Base-by-base conservation (phyloP, 1,140 invertebrate species). In the Venturia canescens region DNA sequence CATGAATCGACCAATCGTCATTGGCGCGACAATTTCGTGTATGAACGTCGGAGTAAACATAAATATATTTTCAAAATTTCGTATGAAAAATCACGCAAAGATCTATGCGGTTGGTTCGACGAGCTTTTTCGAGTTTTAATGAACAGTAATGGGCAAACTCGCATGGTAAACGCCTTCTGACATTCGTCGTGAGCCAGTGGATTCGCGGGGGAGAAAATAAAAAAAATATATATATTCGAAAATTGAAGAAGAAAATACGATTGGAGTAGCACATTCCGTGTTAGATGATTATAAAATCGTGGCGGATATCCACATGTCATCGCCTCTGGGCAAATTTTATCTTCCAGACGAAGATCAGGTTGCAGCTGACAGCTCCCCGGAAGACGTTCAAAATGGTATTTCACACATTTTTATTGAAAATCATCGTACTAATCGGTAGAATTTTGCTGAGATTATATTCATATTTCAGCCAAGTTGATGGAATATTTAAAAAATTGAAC, bases 251-350 rank as follows among this genome's bases (percentile, higher is more conserved):
- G 18, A n/a, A 53, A 53, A 18, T 53, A 53, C 50, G 16, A 53
- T 21, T 18, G 4, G 50, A 53, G 50, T 53, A 31, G 13, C 0
- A 26, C 53, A 57, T 27, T 23, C 18, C 16, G 77, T 70, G 63
- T 69, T 79, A 79, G 38, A 79, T 80, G 78, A 72, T 72, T 66
- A 29, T 44, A 50, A 71, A 57, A 31, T 27, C 67, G 48, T 26
- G 67, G 27, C 31, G 50, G 67, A 16, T 38, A 57, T 77, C 66
- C 74, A 83, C 72, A 84, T 84, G 83, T 80, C 83, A 84, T 84
- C 83, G 27, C 57, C 31, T 69, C 31, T 26, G 48, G 67, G 76
- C 27, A 71, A 80, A 29, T 84, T 70, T 80, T 67, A 80, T 79
- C 44, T 79, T 66, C 71, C 71, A 27, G 60, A 70, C 60, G 79